Base-by-base conservation (phyloP, 2,113 vertebrate genomes). In the Calidris pugnax region DNA sequence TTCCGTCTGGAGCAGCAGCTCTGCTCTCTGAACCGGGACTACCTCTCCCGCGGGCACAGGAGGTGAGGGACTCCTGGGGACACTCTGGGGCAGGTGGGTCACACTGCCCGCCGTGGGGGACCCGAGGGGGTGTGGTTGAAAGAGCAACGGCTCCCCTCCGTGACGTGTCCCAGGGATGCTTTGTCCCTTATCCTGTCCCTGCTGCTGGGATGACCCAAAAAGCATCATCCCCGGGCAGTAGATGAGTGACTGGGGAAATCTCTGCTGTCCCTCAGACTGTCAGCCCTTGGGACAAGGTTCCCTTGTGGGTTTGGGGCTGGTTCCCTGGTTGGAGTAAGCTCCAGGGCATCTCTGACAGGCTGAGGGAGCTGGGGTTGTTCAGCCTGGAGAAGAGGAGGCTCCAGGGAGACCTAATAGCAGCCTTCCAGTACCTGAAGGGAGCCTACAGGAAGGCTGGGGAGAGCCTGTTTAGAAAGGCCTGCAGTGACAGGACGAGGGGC, bases 1-100 rank as follows among this genome's bases (percentile, higher is more conserved):
- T 99, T 99, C 95, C 98, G 97, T 68, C 98, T 99, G 98, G 99
- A 99, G 96, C 99, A 99, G 97, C 99, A 99, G 96, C 97, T 99
- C 63, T 98, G 98, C 71, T 98, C 98, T 85, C 98, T 99, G 83
- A 85, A 95, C 57, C 94, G 96, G 91, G 96, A 90, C 47, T 77
- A 91, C 83, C 96, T 96, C 32, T 88, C 96, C 60, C 98, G 98
- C 0, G 95, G 97, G 77, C 97, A 98, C 96, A 93, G 94, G 82
- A 98, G 98, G 98, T 98, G 94, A 96, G 89, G 18, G 24, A 47
- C 41, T 51, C 62, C 33, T 0, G 0, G 30, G 80, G 47, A 28
- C 30, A 1, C 41, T 76, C 55, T 0, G 21, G 53, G 47, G 50
- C 47, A 8, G n/a, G 32, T 33, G n/a, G 53, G 39, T 87, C 3